Evolutionary conservation across 1,140 invertebrate species (phyloP).

Genomic region (Neodiprion virginianus): DNA sequence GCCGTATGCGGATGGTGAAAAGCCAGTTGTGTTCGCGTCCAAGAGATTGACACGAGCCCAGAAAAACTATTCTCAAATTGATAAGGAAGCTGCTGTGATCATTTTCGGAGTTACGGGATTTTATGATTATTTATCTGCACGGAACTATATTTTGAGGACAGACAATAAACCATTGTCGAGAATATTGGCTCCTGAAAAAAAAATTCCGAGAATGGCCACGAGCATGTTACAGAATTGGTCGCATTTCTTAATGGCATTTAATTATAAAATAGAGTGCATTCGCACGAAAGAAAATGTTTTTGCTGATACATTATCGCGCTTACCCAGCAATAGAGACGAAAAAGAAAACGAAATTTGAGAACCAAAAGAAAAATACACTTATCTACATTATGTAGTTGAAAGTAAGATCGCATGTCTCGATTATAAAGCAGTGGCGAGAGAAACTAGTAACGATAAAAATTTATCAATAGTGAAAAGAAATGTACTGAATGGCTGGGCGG

Average conservation of each 20-base stretch:
- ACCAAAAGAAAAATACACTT: too few relatives aligned
- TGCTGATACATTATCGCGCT: conserved; percentile 23
- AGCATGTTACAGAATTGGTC: conserved; percentile 29
- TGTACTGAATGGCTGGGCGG: too few relatives aligned
- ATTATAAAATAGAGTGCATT: conserved; percentile 27
- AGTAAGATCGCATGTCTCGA: too few relatives aligned
- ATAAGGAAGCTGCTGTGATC: background rate
- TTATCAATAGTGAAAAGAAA: too few relatives aligned
- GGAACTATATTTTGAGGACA: conserved; percentile 40
- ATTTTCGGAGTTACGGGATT: conserved; percentile 47
- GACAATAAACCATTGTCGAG: background rate
- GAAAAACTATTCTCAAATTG: conserved; percentile 17
- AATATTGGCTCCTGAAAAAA: conserved; percentile 36
- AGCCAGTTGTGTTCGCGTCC: conserved; percentile 21
- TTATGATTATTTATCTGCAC: conserved; percentile 45
- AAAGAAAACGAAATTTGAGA: too few relatives aligned
- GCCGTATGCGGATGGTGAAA: conserved; percentile 20
- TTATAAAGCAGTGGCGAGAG: too few relatives aligned
- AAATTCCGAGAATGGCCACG: conserved; percentile 31
- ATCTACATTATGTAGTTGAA: too few relatives aligned
- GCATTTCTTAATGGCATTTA: conserved; percentile 28
- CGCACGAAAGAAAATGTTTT: conserved; percentile 31
- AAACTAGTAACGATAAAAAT: too few relatives aligned
- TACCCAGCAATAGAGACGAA: conserved; percentile 29
- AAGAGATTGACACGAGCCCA: conserved; percentile 12